Conservation (phyloP, 2,888 invertebrate species). For the Hypercompe scribonia region DNA sequence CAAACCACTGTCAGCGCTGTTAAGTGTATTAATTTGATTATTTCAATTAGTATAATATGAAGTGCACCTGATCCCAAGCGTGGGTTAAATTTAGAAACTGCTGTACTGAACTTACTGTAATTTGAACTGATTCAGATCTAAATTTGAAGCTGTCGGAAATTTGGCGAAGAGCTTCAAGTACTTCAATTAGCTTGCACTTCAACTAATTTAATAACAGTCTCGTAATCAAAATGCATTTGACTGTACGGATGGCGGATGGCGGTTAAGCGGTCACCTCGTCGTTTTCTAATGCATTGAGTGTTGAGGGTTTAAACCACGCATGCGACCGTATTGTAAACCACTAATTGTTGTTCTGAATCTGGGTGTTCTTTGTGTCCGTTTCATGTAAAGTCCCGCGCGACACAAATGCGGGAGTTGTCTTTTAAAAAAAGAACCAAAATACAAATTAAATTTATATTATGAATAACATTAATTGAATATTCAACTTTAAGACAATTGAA, state of each 20-base stretch:
- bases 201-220: not conserved
- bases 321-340: too few relatives aligned
- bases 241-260: too few relatives aligned
- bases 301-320: too few relatives aligned
- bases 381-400: too few relatives aligned
- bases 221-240: not conserved
- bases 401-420: too few relatives aligned
- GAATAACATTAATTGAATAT: not conserved
- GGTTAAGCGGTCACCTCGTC: too few relatives aligned
- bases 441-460: not conserved
- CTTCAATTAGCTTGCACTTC: not conserved
- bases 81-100: not conserved
- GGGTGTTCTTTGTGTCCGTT: too few relatives aligned
- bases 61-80: not conserved
- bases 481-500: not conserved
- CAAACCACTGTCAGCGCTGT: not conserved
- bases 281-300: too few relatives aligned
- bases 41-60: not conserved
- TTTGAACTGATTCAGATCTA: slow-evolving; percentile 1
- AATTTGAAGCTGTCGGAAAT: not conserved
- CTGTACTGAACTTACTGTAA: not conserved
- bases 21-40: not conserved
- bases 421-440: too few relatives aligned
- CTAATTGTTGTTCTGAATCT: too few relatives aligned
- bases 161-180: not conserved